A percentile compares a stretch with the other conserved stretches of the same genome.
phyloP scores from a whole-genome alignment of 2,113 vertebrate genomes.

The Solea senegalensis region DNA sequence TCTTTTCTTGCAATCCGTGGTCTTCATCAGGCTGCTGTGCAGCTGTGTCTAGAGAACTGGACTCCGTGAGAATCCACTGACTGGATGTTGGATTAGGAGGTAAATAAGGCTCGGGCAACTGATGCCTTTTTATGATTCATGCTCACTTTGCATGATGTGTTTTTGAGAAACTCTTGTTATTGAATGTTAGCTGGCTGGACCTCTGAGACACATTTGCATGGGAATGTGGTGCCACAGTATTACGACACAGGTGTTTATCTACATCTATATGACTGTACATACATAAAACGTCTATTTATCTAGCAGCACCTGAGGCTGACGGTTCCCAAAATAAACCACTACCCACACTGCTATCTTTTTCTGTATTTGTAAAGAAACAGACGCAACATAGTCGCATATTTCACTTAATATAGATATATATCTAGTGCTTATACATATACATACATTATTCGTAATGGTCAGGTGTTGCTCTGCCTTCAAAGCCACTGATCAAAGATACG shows the following conservation, averaged over 20 bases:
- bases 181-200: conserved; percentile 20
- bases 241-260: neutral
- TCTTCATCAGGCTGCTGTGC: conserved; percentile 26
- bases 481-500: conserved; percentile 14
- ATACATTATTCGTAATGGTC: conserved; percentile 6
- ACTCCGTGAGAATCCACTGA: conserved; percentile 8
- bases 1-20: conserved; percentile 7
- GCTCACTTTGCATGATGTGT: conserved; percentile 49
- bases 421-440: conserved; percentile 7
- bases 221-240: conserved; percentile 7
- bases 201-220: conserved; percentile 45
- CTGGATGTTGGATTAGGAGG: conserved; percentile 13
- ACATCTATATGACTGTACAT: neutral
- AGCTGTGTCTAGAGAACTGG: conserved; percentile 13
- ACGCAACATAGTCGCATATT: neutral
- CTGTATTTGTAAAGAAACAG: neutral
- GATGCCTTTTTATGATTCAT: conserved; percentile 12
- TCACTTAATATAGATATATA: neutral
- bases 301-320: neutral
- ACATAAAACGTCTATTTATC: conserved; percentile 8
- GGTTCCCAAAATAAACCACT: conserved; percentile 23
- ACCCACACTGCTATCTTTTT: neutral
- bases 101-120: conserved; percentile 8
- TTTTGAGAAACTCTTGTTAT: conserved; percentile 30
- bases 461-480: conserved; percentile 19